A percentile compares a stretch with the other conserved stretches of the same genome.
phyloP scores from a whole-genome alignment of 2,888 invertebrate genomes.

The Alviniconcha strummeri region DNA sequence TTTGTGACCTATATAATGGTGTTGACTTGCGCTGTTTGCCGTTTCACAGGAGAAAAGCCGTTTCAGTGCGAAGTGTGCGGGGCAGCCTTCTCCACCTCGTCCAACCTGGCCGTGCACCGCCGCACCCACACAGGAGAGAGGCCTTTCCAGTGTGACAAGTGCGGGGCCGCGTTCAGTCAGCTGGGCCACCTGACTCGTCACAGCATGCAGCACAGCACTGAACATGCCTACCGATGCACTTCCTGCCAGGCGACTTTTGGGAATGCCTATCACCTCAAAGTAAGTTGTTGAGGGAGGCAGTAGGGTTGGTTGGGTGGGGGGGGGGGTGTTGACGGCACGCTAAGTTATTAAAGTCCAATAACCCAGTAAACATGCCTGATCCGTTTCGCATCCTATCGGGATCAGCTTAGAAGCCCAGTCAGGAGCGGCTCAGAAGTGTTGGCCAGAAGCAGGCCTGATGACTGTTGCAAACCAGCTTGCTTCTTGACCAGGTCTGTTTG shows the following conservation, averaged over 20 bases:
- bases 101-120: constrained; percentile 33
- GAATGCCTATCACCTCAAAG: constrained; percentile 29
- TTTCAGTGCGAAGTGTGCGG: constrained; percentile 37
- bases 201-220: constrained; percentile 23
- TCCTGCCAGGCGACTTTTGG: constrained; percentile 20
- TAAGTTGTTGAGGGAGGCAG: not conserved
- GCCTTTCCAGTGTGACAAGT: constrained; percentile 40
- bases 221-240: constrained; percentile 9
- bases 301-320: not conserved
- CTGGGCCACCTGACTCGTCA: constrained; percentile 32
- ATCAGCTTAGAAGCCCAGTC: too few relatives aligned
- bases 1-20: too few relatives aligned
- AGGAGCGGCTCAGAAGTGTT: too few relatives aligned
- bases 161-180: constrained; percentile 38
- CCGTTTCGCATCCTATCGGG: too few relatives aligned
- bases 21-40: too few relatives aligned
- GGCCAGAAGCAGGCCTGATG: too few relatives aligned
- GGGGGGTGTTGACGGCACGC: not conserved
- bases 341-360: too few relatives aligned
- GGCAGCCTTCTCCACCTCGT: constrained; percentile 22
- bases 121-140: constrained; percentile 42
- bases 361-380: too few relatives aligned
- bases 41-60: constrained; percentile 19
- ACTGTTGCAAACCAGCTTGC: too few relatives aligned
- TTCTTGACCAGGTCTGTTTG: too few relatives aligned